phyloP scores from a whole-genome alignment of 2,113 vertebrate genomes.

The Haemorhous mexicanus region DNA sequence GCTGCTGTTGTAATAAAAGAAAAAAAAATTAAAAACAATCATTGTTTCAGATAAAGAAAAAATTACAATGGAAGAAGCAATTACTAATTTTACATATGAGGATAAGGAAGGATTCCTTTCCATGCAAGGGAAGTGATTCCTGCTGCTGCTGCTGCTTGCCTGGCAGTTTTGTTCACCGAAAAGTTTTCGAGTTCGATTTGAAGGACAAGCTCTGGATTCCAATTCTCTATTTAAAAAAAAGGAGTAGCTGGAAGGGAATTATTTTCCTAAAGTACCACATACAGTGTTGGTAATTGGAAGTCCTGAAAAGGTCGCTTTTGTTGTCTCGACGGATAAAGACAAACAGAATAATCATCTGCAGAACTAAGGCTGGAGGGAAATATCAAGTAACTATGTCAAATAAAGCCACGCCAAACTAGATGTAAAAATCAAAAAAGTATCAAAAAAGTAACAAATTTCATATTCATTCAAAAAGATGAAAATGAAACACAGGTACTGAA shows the following conservation, averaged over 20 bases:
- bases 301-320: conserved; percentile 34
- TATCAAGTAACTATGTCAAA: background rate
- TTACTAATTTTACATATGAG: background rate
- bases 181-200: background rate
- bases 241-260: conserved; percentile 3
- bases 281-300: conserved; percentile 25
- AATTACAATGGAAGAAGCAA: background rate
- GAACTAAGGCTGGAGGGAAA: background rate
- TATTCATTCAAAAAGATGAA: background rate
- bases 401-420: background rate
- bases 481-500: background rate
- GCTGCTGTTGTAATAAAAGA: background rate
- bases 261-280: conserved; percentile 42
- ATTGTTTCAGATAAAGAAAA: background rate
- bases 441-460: background rate
- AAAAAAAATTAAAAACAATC: background rate
- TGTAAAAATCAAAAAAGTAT: background rate
- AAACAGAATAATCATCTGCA: background rate
- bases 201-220: background rate
- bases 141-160: background rate
- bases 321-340: conserved; percentile 14
- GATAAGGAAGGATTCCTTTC: background rate
- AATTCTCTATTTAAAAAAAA: background rate
- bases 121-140: background rate
- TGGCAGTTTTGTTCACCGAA: background rate